These are phyloP conservation scores for Adelphocoris suturalis DNA, from an alignment of 2,888 invertebrate species.

Conservation along the genomic window DNA sequence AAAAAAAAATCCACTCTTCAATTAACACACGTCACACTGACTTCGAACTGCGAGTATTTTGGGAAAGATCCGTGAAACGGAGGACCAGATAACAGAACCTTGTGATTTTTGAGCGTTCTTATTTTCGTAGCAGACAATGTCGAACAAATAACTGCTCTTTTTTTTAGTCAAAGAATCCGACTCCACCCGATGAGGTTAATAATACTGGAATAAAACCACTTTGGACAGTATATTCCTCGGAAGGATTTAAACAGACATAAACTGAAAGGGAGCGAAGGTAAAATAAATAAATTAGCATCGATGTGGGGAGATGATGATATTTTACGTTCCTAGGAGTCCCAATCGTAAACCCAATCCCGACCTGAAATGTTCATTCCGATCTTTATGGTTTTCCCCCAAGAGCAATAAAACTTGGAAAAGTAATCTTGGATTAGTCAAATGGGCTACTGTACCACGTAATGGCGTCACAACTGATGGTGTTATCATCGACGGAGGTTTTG, in stretches of 20 bases:
- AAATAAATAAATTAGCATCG: conserved; percentile 60
- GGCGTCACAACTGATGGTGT: conserved; percentile 20
- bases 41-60: too few species aligned
- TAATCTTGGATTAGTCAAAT: conserved; percentile 61
- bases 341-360: conserved; percentile 52
- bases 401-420: conserved; percentile 41
- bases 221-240: too few species aligned
- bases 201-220: not conserved
- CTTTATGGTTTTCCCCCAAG: conserved; percentile 22
- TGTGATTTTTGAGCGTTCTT: too few species aligned
- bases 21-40: too few species aligned
- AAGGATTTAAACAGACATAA: too few species aligned
- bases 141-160: too few species aligned
- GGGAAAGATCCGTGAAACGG: too few species aligned
- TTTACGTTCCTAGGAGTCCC: conserved; percentile 24
- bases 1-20: too few species aligned
- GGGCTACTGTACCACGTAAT: conserved; percentile 59
- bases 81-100: too few species aligned
- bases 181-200: not conserved
- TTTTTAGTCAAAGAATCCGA: too few species aligned
- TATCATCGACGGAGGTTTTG: conserved; percentile 24
- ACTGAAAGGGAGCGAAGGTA: conserved; percentile 27
- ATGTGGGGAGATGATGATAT: conserved; percentile 46
- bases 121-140: too few species aligned
- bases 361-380: conserved; percentile 50